phyloP scores from a whole-genome alignment of 2,888 invertebrate genomes.

The Macrosiphum euphorbiae region DNA sequence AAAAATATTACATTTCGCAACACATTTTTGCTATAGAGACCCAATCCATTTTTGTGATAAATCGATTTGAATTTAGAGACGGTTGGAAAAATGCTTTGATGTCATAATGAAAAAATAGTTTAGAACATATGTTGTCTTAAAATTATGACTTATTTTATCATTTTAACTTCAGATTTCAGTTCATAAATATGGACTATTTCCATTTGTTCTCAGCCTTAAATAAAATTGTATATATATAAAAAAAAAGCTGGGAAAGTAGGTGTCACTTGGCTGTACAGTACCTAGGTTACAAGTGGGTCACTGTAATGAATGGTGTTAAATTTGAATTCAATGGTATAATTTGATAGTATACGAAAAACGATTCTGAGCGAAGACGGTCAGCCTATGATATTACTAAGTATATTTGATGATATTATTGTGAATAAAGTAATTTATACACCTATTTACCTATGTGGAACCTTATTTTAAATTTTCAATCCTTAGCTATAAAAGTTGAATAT shows the following conservation, averaged over 20 bases:
- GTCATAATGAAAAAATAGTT: slow-evolving; percentile 8
- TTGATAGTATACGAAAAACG: too few relatives aligned
- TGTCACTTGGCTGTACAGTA: too few relatives aligned
- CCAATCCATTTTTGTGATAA: not conserved
- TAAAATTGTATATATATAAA: not conserved
- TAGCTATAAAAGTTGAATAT: too few relatives aligned
- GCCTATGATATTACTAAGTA: too few relatives aligned
- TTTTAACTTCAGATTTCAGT: not conserved
- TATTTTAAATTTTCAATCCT: too few relatives aligned
- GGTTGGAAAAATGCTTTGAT: not conserved
- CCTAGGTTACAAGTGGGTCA: too few relatives aligned
- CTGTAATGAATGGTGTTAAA: too few relatives aligned
- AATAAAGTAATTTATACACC: too few relatives aligned
- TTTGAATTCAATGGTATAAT: too few relatives aligned
- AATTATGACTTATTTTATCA: not conserved
- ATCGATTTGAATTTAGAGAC: not conserved
- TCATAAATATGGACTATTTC: not conserved
- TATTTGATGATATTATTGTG: too few relatives aligned
- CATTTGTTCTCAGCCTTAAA: not conserved
- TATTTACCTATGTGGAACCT: too few relatives aligned
- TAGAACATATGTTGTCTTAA: not conserved
- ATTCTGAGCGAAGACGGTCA: too few relatives aligned
- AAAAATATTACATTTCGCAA: not conserved
- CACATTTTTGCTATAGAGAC: not conserved
- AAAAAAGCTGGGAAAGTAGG: not conserved